Conservation (phyloP, 1,140 invertebrate genomes). For the Plectrocnemia conspersa region DNA sequence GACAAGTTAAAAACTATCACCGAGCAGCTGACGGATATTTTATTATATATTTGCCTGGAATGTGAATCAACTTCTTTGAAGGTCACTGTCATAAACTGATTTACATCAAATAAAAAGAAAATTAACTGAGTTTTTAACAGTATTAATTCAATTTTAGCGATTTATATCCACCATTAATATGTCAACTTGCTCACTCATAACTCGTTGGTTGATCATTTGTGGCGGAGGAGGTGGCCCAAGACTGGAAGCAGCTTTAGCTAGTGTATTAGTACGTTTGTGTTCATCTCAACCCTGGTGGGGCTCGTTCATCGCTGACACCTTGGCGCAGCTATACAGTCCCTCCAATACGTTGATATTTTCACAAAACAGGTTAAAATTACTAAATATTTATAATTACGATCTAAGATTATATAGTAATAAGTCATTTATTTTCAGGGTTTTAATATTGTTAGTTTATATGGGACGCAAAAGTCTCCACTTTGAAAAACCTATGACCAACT, state of each 20-base stretch:
- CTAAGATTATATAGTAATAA: background rate
- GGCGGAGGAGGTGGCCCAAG: constrained; percentile 48
- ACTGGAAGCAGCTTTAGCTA: constrained; percentile 67
- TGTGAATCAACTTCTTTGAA: constrained; percentile 57
- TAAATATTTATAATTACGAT: constrained; percentile 3
- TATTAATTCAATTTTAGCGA: constrained; percentile 18
- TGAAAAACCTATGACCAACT: constrained; percentile 25
- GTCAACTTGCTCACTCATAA: constrained; percentile 26
- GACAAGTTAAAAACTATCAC: constrained; percentile 76
- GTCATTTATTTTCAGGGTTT: constrained; percentile 58
- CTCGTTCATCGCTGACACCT: constrained; percentile 74
- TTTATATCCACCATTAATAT: constrained; percentile 17
- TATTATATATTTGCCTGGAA: constrained; percentile 66
- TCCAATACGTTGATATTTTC: constrained; percentile 74
- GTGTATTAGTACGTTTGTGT: constrained; percentile 75
- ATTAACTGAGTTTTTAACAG: no score
- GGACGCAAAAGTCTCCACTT: constrained; percentile 68
- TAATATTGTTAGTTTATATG: constrained; percentile 81
- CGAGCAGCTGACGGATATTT: constrained; percentile 73
- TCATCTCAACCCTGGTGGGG: constrained; percentile 83
- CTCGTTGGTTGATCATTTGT: constrained; percentile 40
- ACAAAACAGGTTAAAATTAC: constrained; percentile 67
- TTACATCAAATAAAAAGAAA: no score
- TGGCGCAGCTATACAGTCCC: constrained; percentile 73
- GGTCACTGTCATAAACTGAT: constrained; percentile 24